Conservation (phyloP, 2,888 invertebrate species). For the Eilema sororculum region DNA sequence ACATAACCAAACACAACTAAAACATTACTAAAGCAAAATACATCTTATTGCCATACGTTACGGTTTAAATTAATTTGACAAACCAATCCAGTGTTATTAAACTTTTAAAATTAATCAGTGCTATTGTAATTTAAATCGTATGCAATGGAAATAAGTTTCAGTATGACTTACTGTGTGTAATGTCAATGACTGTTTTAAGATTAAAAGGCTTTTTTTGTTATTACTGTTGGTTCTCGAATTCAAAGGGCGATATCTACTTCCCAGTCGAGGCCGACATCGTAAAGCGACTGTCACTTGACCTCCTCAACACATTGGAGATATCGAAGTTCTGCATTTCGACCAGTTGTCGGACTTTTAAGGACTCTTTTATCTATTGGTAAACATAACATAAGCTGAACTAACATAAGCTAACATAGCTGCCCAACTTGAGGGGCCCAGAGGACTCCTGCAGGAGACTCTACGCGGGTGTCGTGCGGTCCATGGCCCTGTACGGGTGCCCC, state of each 20-base stretch:
- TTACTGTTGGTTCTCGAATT: constrained; percentile 41
- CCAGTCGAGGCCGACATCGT: accelerated
- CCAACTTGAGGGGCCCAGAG: too few relatives aligned
- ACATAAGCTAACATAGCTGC: too few relatives aligned
- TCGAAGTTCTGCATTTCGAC: too few relatives aligned
- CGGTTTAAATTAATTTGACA: constrained; percentile 12
- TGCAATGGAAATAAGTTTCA: accelerated
- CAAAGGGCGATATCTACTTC: background rate
- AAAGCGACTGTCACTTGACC: too few relatives aligned
- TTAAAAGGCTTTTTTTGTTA: background rate
- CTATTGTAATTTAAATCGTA: constrained; percentile 11
- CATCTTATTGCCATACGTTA: accelerated
- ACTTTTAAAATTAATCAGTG: constrained; percentile 34
- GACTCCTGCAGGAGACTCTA: too few relatives aligned
- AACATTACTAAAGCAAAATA: background rate
- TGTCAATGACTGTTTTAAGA: constrained; percentile 22
- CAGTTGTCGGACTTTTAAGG: too few relatives aligned
- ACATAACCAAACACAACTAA: constrained; percentile 30
- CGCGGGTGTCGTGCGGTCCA: too few relatives aligned
- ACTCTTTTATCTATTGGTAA: too few relatives aligned
- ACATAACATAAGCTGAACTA: too few relatives aligned
- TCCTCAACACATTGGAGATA: too few relatives aligned
- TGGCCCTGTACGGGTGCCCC: too few relatives aligned
- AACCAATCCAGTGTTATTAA: constrained; percentile 36
- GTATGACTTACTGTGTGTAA: constrained; percentile 1